These are phyloP conservation scores for Psylliodes chrysocephalus DNA, from an alignment of 2,888 invertebrate genomes.

Conservation along the genomic window DNA sequence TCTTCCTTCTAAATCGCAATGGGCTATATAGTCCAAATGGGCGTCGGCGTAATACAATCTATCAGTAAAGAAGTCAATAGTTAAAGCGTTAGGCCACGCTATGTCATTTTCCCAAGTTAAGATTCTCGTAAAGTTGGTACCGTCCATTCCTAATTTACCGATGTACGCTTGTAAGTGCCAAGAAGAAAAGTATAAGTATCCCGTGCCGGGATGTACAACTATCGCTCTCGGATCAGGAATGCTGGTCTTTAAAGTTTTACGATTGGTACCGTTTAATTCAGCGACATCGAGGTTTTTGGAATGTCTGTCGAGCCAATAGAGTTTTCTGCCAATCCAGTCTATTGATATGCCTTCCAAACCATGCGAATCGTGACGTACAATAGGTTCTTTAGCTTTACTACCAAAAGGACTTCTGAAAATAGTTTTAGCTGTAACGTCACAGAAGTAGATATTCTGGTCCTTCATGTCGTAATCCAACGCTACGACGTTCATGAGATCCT, in stretches of 20 bases:
- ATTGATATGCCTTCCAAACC: slow-evolving; percentile 97
- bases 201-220: slow-evolving; percentile 93
- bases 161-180: slow-evolving; percentile 97
- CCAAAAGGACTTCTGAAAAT: slow-evolving; percentile 81
- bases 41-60: slow-evolving; percentile 98
- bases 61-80: slow-evolving; percentile 96
- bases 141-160: slow-evolving; percentile 97
- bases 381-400: slow-evolving; percentile 73
- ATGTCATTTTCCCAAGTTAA: slow-evolving; percentile 93
- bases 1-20: slow-evolving; percentile 90
- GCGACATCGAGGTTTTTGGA: slow-evolving; percentile 95
- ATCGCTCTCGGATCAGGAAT: slow-evolving; percentile 95
- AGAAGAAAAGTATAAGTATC: slow-evolving; percentile 93
- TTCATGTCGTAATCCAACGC: slow-evolving; percentile 93
- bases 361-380: slow-evolving; percentile 92
- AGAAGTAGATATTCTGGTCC: slow-evolving; percentile 90
- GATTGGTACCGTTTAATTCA: slow-evolving; percentile 89
- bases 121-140: slow-evolving; percentile 87
- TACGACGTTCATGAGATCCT: slow-evolving; percentile 96
- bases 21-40: slow-evolving; percentile 96
- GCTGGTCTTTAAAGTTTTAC: slow-evolving; percentile 88
- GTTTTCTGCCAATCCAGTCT: slow-evolving; percentile 95
- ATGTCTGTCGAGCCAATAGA: slow-evolving; percentile 97
- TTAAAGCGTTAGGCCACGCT: slow-evolving; percentile 98
- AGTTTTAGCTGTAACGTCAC: slow-evolving; percentile 95